Conservation (phyloP, 2,113 vertebrate genomes). For the Lagopus muta region DNA sequence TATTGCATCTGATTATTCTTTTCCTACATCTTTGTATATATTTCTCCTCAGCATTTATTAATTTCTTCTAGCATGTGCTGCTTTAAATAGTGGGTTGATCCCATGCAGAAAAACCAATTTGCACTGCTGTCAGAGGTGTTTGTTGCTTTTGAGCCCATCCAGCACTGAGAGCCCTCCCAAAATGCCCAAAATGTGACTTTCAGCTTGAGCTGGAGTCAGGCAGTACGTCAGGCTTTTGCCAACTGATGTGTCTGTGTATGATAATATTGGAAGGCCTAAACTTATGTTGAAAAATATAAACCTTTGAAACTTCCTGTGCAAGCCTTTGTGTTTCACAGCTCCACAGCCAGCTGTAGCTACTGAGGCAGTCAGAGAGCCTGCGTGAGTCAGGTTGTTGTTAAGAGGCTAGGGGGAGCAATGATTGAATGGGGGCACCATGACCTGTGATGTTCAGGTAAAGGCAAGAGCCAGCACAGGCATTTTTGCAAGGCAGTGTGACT, state of each 20-base stretch:
- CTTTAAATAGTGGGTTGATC: not conserved
- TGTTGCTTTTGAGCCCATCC: not conserved
- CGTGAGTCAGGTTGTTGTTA: not conserved
- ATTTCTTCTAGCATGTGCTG: not conserved
- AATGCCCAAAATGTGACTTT: not conserved
- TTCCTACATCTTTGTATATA: constrained; percentile 2
- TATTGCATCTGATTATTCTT: constrained; percentile 34
- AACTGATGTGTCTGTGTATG: not conserved
- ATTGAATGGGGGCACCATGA: not conserved
- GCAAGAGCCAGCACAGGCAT: not conserved
- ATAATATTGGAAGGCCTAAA: not conserved
- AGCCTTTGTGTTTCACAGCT: not conserved
- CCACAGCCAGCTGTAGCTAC: not conserved
- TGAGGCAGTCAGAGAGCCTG: not conserved
- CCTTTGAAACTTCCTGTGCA: not conserved
- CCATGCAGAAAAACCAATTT: not conserved
- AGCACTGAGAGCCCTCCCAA: not conserved
- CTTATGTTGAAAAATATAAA: not conserved
- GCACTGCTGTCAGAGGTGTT: not conserved
- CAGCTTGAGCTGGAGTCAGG: not conserved
- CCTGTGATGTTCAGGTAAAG: not conserved
- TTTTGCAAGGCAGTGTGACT: rapidly evolving
- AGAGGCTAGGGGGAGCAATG: not conserved
- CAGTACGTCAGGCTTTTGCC: not conserved
- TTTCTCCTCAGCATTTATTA: not conserved